Conservation (phyloP, 64 coral and sea anemone species). For the Montipora efflorescens region DNA sequence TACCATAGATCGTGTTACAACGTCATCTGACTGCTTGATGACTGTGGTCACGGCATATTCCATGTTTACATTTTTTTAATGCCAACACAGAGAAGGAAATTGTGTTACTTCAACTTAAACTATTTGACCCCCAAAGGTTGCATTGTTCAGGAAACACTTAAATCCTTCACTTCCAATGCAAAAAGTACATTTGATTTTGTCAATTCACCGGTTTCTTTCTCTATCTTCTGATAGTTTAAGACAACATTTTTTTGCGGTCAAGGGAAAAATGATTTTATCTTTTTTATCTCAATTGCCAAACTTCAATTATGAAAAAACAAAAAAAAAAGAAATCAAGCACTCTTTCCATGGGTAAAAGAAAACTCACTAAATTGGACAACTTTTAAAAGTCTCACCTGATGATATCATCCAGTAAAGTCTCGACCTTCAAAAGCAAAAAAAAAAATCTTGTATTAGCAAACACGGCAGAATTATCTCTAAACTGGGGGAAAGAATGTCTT, state of each 20-base stretch:
- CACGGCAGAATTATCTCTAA: neutral
- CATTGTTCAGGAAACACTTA: neutral
- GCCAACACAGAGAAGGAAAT: neutral
- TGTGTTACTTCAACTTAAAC: neutral
- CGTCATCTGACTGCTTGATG: neutral
- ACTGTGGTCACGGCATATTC: neutral
- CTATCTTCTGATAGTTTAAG: too few relatives aligned
- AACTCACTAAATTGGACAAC: neutral
- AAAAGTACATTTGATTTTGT: too few relatives aligned
- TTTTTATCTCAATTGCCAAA: too few relatives aligned
- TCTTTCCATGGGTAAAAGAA: neutral
- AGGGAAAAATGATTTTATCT: too few relatives aligned
- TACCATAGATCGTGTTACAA: neutral
- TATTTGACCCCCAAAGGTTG: neutral
- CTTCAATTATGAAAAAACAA: too few relatives aligned
- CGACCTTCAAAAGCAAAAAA: constrained; percentile 67
- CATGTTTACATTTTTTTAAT: neutral
- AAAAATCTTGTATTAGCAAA: neutral
- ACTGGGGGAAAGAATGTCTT: neutral
- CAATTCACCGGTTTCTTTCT: too few relatives aligned
- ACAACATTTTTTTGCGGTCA: too few relatives aligned
- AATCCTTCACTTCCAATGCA: too few relatives aligned
- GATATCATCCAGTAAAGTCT: constrained; percentile 93
- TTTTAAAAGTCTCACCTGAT: constrained; percentile 62
- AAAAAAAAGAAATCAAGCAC: neutral